These are phyloP conservation scores for Papilio elwesi DNA, from an alignment of 2,888 invertebrate genomes.

Conservation along the genomic window DNA sequence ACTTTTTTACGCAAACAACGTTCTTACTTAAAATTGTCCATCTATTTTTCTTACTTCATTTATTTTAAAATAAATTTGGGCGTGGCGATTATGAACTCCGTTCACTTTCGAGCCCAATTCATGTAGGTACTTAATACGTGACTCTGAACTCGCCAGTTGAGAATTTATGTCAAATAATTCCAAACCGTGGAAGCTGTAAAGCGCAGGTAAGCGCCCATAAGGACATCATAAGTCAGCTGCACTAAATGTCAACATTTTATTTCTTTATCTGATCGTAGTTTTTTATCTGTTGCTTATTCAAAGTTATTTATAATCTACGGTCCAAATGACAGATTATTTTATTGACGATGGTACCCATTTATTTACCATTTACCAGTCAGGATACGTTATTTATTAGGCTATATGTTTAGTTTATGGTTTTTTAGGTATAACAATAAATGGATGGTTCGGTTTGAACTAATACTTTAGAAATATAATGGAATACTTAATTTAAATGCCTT, in stretches of 20 bases:
- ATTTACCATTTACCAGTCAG: background rate
- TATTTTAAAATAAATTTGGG: no score
- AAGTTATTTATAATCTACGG: constrained; percentile 1
- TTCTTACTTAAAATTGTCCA: no score
- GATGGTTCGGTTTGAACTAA: no score
- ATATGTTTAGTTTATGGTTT: background rate
- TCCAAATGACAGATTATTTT: background rate
- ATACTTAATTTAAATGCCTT: no score
- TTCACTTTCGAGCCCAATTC: background rate
- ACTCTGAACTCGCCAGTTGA: background rate
- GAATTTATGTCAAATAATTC: constrained; percentile 1
- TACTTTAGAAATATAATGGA: no score
- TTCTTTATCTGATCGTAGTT: constrained; percentile 4
- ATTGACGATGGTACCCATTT: background rate
- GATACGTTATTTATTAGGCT: background rate
- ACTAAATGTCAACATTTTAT: constrained; percentile 11
- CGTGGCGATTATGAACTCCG: background rate
- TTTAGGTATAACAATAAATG: background rate
- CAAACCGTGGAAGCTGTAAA: background rate
- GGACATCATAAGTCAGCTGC: background rate
- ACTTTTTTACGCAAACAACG: no score
- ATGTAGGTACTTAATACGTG: background rate
- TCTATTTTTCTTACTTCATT: no score
- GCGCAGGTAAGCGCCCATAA: background rate
- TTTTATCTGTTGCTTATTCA: background rate